A percentile compares a stretch with the other conserved stretches of the same genome.
Conservation (phyloP, 1,140 invertebrate genomes). For the Ostrea denselamellosa region DNA sequence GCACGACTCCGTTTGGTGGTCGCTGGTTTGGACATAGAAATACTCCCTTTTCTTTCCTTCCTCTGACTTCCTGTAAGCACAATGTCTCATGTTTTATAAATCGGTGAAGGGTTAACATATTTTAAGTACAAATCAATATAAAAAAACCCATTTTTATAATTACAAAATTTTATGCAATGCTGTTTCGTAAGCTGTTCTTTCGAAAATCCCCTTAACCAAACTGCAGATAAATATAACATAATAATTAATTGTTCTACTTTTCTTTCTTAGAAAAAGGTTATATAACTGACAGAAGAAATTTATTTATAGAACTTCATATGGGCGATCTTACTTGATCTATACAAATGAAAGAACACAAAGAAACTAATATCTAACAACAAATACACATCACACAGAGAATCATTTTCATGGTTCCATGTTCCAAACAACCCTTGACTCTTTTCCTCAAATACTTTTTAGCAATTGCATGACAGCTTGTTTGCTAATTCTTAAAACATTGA, state of each 20-base stretch:
- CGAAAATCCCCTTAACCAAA: neutral
- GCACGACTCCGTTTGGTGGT: constrained; percentile 64
- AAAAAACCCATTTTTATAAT: neutral
- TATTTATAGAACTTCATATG: neutral
- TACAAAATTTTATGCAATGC: neutral
- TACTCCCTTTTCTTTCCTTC: constrained; percentile 70
- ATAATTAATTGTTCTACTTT: neutral
- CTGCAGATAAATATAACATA: neutral
- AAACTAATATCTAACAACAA: neutral
- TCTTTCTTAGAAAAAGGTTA: neutral
- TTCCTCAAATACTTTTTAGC: neutral
- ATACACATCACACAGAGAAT: neutral
- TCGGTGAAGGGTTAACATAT: neutral
- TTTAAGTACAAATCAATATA: neutral
- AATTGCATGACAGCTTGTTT: neutral
- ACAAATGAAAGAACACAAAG: neutral
- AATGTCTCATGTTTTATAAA: neutral
- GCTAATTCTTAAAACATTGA: neutral
- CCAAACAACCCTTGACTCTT: neutral
- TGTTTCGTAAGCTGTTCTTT: neutral
- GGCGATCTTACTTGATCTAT: neutral
- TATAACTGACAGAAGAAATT: neutral
- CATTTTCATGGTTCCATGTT: neutral
- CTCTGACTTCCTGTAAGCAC: constrained; percentile 67
- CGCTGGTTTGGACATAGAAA: constrained; percentile 39